Conservation (phyloP, 2,888 invertebrate genomes). For the Cabera pusaria region DNA sequence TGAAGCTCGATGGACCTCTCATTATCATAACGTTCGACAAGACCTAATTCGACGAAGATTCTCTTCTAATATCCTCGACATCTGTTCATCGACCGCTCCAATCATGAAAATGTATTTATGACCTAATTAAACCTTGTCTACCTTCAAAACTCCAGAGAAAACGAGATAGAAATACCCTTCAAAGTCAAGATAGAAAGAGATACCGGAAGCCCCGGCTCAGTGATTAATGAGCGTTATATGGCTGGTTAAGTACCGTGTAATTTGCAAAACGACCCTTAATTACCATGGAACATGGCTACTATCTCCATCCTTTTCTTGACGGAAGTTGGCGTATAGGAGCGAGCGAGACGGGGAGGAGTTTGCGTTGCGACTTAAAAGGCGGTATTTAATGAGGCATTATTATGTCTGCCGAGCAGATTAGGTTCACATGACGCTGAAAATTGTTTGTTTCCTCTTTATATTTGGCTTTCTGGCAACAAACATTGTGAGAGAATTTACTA, state of each 20-base stretch:
- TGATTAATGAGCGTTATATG: slow-evolving; percentile 88
- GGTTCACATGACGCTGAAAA: slow-evolving; percentile 72
- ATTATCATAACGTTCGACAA: slow-evolving; percentile 29
- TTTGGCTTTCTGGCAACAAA: slow-evolving; percentile 62
- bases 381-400: slow-evolving; percentile 82
- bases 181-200: slow-evolving; percentile 39
- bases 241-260: slow-evolving; percentile 90
- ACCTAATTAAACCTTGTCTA: slow-evolving; percentile 80
- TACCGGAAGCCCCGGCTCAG: slow-evolving; percentile 57
- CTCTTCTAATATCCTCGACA: slow-evolving; percentile 55
- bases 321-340: slow-evolving; percentile 33
- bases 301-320: slow-evolving; percentile 63
- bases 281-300: slow-evolving; percentile 80
- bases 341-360: slow-evolving; percentile 54
- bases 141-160: slow-evolving; percentile 56
- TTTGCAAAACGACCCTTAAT: slow-evolving; percentile 90
- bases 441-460: slow-evolving; percentile 77
- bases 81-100: slow-evolving; percentile 62
- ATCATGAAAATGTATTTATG: slow-evolving; percentile 83
- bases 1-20: slow-evolving; percentile 4
- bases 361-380: slow-evolving; percentile 68
- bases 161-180: slow-evolving; percentile 39
- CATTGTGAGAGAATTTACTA: slow-evolving; percentile 46
- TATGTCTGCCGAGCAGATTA: slow-evolving; percentile 78
- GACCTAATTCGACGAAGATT: slow-evolving; percentile 31